Percentiles rank a stretch among this genome's conserved stretches.
Evolutionary conservation across 2,113 vertebrate genomes (phyloP).

Genomic region (Ceuthmochares aereus): DNA sequence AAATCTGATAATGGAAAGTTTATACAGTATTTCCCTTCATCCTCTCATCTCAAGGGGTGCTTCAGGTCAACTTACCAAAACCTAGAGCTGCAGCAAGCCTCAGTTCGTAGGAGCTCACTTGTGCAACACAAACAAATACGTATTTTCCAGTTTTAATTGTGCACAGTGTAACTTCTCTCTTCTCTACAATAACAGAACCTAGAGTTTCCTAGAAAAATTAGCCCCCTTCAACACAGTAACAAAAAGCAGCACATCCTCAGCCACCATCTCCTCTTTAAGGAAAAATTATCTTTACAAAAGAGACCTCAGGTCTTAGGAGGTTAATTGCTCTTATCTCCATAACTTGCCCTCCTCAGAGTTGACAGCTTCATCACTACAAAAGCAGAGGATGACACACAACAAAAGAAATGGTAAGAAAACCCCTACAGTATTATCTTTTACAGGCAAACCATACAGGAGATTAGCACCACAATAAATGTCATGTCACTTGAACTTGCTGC

Average conservation of each 20-base stretch:
- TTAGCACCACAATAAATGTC: neutral
- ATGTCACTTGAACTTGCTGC: neutral
- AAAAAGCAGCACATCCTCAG: neutral
- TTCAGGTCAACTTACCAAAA: neutral
- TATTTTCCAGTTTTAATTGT: neutral
- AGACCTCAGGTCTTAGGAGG: neutral
- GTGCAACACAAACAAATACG: neutral
- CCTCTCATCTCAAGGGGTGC: neutral
- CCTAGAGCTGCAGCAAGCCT: neutral
- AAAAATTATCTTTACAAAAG: neutral
- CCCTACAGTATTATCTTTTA: neutral
- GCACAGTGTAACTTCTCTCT: neutral
- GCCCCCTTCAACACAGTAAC: neutral
- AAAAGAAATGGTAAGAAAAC: neutral
- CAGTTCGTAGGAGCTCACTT: neutral
- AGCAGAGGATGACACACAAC: neutral
- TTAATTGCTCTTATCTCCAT: neutral
- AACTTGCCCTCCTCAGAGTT: neutral
- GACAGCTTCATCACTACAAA: neutral
- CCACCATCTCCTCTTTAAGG: neutral
- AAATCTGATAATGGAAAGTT: neutral
- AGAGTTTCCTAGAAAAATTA: neutral
- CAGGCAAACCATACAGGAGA: neutral
- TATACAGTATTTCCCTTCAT: neutral
- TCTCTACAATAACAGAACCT: neutral